phyloP scores from a whole-genome alignment of 1,140 invertebrate species.

The Druon quercuslanigerum region DNA sequence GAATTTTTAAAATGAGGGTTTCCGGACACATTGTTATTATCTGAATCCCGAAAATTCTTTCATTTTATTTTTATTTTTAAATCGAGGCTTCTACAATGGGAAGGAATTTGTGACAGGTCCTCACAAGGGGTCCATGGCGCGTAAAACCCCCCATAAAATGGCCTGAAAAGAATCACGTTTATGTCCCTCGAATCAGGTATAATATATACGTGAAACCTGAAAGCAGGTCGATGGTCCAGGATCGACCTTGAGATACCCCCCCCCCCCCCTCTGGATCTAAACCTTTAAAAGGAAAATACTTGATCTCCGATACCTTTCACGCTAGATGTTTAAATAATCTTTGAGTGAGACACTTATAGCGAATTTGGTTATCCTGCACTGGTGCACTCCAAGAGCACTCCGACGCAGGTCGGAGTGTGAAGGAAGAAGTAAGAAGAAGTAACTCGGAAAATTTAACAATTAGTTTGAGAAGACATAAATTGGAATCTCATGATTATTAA shows the following conservation, averaged over 20 bases:
- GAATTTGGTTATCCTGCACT: no score
- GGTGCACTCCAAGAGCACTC: no score
- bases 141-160: background rate
- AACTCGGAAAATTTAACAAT: no score
- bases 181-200: constrained; percentile 12
- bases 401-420: no score
- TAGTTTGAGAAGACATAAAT: no score
- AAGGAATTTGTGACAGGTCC: constrained; percentile 12
- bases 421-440: no score
- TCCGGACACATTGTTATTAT: no score
- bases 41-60: background rate
- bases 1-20: no score
- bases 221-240: constrained; percentile 14
- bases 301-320: constrained; percentile 4
- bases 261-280: background rate
- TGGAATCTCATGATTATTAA: no score
- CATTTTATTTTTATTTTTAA: background rate
- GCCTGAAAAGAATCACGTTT: constrained; percentile 19
- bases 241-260: constrained; percentile 11
- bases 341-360: no score
- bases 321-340: no score
- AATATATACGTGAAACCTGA: background rate
- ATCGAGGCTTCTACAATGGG: background rate
- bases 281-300: constrained; percentile 10
- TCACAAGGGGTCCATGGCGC: constrained; percentile 1